phyloP scores from a whole-genome alignment of 2,797 vertebrate genomes.

The Dallia pectoralis region DNA sequence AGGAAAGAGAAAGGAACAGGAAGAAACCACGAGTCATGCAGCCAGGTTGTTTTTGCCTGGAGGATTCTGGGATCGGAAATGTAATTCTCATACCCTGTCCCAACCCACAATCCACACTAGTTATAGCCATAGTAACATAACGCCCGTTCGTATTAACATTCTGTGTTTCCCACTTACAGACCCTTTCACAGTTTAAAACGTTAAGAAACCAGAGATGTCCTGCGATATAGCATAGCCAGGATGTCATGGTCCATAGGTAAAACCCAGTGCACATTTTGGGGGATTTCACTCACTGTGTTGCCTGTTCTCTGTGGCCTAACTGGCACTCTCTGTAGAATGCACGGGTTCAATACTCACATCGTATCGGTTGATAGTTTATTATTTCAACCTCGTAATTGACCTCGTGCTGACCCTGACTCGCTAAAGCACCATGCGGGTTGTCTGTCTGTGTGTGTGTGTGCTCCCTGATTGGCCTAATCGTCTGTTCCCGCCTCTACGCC shows the following conservation, averaged over 20 bases:
- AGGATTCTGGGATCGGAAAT: neutral
- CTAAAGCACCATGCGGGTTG: conserved; percentile 15
- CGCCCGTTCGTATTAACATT: neutral
- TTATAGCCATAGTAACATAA: neutral
- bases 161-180: neutral
- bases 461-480: conserved; percentile 16
- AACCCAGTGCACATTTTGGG: conserved; percentile 48
- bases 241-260: conserved; percentile 21
- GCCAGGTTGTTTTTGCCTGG: conserved; percentile 41
- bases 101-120: neutral
- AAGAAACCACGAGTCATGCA: conserved; percentile 27
- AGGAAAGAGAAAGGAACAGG: neutral
- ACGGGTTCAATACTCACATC: conserved; percentile 28
- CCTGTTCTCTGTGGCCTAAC: conserved; percentile 14
- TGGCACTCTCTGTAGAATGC: conserved; percentile 9
- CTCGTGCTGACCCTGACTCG: conserved; percentile 26
- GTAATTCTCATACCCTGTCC: neutral
- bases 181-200: conserved; percentile 15
- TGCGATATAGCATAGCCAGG: conserved; percentile 37
- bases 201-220: conserved; percentile 46
- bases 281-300: conserved; percentile 34
- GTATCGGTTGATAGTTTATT: neutral
- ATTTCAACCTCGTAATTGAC: conserved; percentile 20
- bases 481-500: neutral
- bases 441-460: neutral